Percentiles rank a stretch among this genome's conserved stretches.
Conservation (phyloP, 2,113 vertebrate species). For the Ciconia maguari region DNA sequence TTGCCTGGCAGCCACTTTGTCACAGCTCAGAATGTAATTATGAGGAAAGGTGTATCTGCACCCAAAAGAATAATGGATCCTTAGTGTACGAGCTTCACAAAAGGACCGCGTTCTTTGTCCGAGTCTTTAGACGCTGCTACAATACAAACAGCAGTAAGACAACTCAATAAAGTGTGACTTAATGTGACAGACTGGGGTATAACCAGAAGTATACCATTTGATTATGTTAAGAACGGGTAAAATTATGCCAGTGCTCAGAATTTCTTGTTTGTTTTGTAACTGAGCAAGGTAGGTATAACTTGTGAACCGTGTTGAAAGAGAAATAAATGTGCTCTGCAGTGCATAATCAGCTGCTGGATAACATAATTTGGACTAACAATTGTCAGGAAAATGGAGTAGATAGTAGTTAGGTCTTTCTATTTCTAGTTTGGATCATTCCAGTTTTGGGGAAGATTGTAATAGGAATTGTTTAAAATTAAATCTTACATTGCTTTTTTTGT, state of each 20-base stretch:
- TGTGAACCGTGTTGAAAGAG: background rate
- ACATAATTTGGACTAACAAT: background rate
- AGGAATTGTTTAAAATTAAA: background rate
- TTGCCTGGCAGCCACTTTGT: slow-evolving; percentile 29
- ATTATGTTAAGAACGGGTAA: background rate
- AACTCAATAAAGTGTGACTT: background rate
- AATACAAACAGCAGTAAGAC: background rate
- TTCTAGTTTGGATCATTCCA: background rate
- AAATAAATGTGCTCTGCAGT: background rate
- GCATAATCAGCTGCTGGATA: background rate
- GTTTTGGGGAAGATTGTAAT: background rate
- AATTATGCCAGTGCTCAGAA: background rate
- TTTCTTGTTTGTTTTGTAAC: background rate
- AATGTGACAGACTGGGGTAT: background rate
- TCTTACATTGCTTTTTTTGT: background rate
- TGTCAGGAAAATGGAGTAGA: background rate
- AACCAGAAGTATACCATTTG: background rate
- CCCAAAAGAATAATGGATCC: background rate
- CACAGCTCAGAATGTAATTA: slow-evolving; percentile 28
- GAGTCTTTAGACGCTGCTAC: background rate
- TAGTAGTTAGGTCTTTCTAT: background rate
- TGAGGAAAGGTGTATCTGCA: background rate
- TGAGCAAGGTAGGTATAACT: background rate
- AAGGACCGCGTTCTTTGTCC: background rate
- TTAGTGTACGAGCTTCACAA: background rate